Percentiles rank a stretch among this genome's conserved stretches.
Evolutionary conservation across 2,113 vertebrate genomes (phyloP).

Genomic region (Oncorhynchus keta): DNA sequence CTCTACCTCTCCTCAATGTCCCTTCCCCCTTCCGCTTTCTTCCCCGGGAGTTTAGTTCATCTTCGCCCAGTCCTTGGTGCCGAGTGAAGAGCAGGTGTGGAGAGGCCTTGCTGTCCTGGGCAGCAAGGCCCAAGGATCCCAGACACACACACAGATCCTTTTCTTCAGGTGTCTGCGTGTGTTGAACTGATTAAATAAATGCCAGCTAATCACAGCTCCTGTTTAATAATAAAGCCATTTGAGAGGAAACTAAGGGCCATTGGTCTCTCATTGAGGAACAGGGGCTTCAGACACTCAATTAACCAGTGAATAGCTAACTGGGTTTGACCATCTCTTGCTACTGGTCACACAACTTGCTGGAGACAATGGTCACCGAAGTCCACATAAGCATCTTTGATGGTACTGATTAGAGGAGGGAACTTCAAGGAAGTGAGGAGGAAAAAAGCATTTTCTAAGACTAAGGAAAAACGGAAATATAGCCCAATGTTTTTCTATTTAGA

Average conservation of each 20-base stretch:
- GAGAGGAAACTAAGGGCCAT: constrained; percentile 39
- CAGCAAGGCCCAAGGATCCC: constrained; percentile 67
- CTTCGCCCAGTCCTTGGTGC: constrained; percentile 72
- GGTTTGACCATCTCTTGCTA: neutral
- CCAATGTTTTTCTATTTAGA: constrained; percentile 6
- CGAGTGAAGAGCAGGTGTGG: constrained; percentile 74
- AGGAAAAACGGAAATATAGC: neutral
- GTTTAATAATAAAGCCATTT: constrained; percentile 72
- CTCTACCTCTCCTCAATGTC: constrained; percentile 15
- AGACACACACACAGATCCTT: constrained; percentile 23
- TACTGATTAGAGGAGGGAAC: neutral
- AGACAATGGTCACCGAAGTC: neutral
- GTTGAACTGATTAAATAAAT: constrained; percentile 70
- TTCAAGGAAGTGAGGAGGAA: neutral
- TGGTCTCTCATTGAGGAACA: constrained; percentile 25
- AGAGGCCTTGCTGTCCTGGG: constrained; percentile 65
- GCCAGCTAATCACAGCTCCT: constrained; percentile 71
- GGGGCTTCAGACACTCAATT: neutral
- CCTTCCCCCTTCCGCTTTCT: constrained; percentile 35
- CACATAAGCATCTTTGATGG: neutral
- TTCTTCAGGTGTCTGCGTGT: constrained; percentile 19
- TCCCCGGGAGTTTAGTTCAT: constrained; percentile 69
- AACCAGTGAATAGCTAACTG: neutral
- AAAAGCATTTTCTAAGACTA: neutral
- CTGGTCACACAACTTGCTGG: neutral